phyloP scores from a whole-genome alignment of 2,888 invertebrate species.

The Drosophila pseudotalamancana region DNA sequence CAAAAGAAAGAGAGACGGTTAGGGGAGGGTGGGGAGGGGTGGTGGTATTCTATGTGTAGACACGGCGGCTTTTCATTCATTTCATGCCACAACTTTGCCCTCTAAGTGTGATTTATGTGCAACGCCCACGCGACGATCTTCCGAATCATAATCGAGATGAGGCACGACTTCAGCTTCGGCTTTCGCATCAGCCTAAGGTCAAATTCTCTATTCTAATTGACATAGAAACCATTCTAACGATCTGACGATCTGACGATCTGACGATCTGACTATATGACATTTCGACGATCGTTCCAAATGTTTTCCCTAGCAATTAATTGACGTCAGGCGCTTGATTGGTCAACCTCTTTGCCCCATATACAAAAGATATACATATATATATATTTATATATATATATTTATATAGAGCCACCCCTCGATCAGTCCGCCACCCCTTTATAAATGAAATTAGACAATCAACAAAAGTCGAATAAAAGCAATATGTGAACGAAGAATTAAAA shows the following conservation, averaged over 20 bases:
- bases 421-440: constrained; percentile 43
- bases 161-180: constrained; percentile 7
- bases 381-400: not conserved
- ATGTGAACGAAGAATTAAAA: constrained; percentile 66
- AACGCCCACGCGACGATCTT: constrained; percentile 57
- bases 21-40: not conserved
- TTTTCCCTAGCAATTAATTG: constrained; percentile 62
- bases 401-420: no score
- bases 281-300: constrained; percentile 29
- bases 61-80: constrained; percentile 33
- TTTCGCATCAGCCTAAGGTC: constrained; percentile 40
- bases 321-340: constrained; percentile 64
- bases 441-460: constrained; percentile 77
- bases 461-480: constrained; percentile 28
- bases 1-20: not conserved
- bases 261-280: no score
- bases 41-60: not conserved
- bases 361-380: not conserved
- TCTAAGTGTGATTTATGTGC: constrained; percentile 71
- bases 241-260: no score
- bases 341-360: constrained; percentile 40
- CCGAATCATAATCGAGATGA: constrained; percentile 21
- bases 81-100: constrained; percentile 12
- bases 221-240: constrained; percentile 12
- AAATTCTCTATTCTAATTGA: constrained; percentile 71